Evolutionary conservation across 2,888 invertebrate species (phyloP).

Genomic region (Parnassius smintheus): DNA sequence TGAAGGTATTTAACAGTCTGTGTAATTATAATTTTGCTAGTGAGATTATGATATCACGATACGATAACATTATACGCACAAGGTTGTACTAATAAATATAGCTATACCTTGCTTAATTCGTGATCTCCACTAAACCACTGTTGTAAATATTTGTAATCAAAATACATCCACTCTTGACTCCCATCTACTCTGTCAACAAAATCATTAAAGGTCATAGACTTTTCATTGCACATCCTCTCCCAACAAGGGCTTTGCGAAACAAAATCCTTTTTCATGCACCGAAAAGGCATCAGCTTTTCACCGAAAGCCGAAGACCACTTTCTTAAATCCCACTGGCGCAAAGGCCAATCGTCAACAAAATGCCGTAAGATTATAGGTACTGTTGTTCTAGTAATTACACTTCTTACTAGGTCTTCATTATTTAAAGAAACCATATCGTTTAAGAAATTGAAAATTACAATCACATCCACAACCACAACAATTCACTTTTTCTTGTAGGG

Average conservation of each 20-base stretch:
- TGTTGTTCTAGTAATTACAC: constrained; percentile 46
- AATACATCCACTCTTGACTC: constrained; percentile 86
- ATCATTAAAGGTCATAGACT: constrained; percentile 82
- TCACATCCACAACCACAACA: too few relatives aligned
- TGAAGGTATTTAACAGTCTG: too few relatives aligned
- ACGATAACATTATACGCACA: too few relatives aligned
- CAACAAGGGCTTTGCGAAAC: constrained; percentile 85
- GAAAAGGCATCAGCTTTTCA: constrained; percentile 79
- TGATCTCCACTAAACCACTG: constrained; percentile 83
- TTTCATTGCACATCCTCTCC: constrained; percentile 86
- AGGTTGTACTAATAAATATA: not conserved
- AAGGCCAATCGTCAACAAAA: constrained; percentile 78
- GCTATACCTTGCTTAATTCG: constrained; percentile 80
- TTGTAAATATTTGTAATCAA: constrained; percentile 91
- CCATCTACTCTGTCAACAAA: constrained; percentile 75
- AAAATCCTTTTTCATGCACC: constrained; percentile 65
- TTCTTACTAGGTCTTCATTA: constrained; percentile 52
- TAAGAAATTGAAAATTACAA: not conserved
- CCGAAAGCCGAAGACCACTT: constrained; percentile 82
- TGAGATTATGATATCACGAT: too few relatives aligned
- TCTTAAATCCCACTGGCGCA: constrained; percentile 81
- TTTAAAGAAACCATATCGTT: constrained; percentile 47
- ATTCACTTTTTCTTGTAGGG: too few relatives aligned
- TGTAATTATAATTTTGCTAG: too few relatives aligned
- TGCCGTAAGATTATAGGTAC: constrained; percentile 79